These are phyloP conservation scores for Merluccius polli DNA, from an alignment of 2,797 vertebrate genomes.

Conservation along the genomic window DNA sequence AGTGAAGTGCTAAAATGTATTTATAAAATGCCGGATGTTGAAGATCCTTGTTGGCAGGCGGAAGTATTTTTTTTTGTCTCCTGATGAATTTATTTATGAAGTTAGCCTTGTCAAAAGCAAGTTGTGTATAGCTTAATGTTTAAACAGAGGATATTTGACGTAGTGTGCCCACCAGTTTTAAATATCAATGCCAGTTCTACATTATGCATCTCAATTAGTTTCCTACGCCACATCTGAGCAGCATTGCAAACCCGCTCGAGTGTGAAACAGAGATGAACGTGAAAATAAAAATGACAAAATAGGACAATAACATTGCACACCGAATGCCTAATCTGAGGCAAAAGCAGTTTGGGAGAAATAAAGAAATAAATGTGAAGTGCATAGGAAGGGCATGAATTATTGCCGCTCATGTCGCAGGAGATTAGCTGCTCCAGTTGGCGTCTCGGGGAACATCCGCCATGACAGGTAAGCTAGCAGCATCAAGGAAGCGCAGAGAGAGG, in stretches of 20 bases:
- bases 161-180: not conserved
- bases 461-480: constrained; percentile 70
- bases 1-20: not conserved
- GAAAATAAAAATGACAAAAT: constrained; percentile 4
- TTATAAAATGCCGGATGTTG: not conserved
- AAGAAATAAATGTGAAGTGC: constrained; percentile 38
- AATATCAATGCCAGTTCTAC: not conserved
- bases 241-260: not conserved
- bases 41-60: no score
- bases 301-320: constrained; percentile 4
- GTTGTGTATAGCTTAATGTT: not conserved
- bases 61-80: not conserved
- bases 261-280: not conserved
- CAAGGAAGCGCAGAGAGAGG: constrained; percentile 54
- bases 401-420: constrained; percentile 67
- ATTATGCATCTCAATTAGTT: not conserved
- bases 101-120: not conserved
- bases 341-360: constrained; percentile 32
- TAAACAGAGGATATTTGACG: not conserved
- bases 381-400: constrained; percentile 69
- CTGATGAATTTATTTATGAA: not conserved
- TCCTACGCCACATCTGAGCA: not conserved
- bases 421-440: constrained; percentile 71
- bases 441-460: constrained; percentile 66
- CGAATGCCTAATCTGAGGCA: constrained; percentile 26